Evolutionary conservation across 2,888 invertebrate genomes (phyloP).

Genomic region (Pollenia labialis): DNA sequence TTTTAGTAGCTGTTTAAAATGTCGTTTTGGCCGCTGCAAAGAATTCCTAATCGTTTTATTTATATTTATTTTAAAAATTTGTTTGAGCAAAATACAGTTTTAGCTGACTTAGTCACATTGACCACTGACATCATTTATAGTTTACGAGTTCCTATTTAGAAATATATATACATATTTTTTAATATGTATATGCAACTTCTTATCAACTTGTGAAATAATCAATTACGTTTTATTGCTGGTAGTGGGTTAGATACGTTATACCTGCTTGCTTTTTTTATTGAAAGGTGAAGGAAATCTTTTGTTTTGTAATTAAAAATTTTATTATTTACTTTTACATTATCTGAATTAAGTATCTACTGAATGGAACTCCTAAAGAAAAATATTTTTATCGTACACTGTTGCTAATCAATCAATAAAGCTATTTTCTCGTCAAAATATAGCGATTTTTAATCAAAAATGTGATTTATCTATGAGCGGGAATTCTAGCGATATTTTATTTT

Average conservation of each 20-base stretch:
- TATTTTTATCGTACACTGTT: too few species aligned
- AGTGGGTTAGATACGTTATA: background rate
- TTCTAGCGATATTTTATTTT: too few species aligned
- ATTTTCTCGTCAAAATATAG: too few species aligned
- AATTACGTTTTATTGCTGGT: constrained; percentile 14
- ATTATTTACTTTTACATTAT: too few species aligned
- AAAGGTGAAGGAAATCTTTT: too few species aligned
- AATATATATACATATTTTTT: too few species aligned
- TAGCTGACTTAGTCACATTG: constrained; percentile 35
- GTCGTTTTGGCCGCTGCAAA: background rate
- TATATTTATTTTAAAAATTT: background rate
- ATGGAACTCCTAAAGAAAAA: too few species aligned
- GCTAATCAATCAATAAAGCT: too few species aligned
- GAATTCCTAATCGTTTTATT: background rate
- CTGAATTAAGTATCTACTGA: too few species aligned
- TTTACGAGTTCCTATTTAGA: background rate
- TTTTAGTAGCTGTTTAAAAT: background rate
- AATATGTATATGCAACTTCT: constrained; percentile 11
- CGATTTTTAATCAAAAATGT: too few species aligned
- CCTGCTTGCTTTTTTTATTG: background rate
- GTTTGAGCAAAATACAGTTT: background rate
- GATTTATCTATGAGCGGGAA: too few species aligned
- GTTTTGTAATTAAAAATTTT: too few species aligned
- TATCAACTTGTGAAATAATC: constrained; percentile 41
- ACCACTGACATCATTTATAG: constrained; percentile 42